phyloP scores from a whole-genome alignment of 1,140 invertebrate genomes.

The Listronotus oregonensis region DNA sequence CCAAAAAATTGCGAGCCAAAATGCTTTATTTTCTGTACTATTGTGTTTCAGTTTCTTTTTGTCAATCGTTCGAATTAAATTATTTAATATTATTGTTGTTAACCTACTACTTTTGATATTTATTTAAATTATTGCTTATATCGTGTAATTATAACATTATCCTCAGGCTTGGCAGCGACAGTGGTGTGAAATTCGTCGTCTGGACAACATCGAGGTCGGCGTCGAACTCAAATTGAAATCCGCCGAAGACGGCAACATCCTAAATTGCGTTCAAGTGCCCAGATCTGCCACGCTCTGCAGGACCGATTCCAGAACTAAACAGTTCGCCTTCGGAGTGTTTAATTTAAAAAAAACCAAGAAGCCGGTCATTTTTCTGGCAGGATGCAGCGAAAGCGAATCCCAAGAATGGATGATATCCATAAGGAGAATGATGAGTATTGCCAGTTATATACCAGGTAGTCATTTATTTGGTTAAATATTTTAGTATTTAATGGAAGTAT shows the following conservation, averaged over 20 bases:
- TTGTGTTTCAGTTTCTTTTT: too few species aligned
- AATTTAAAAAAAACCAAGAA: constrained; percentile 55
- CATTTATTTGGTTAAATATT: too few species aligned
- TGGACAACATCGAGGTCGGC: constrained; percentile 48
- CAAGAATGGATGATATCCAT: constrained; percentile 63
- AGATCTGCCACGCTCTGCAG: constrained; percentile 57
- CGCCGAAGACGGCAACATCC: constrained; percentile 41
- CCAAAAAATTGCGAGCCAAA: too few species aligned
- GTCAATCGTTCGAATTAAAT: too few species aligned
- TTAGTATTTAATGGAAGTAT: too few species aligned
- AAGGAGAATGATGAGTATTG: constrained; percentile 57
- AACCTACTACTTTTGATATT: too few species aligned
- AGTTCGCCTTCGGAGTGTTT: constrained; percentile 63
- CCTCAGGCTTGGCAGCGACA: constrained; percentile 51
- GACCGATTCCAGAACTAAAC: constrained; percentile 61
- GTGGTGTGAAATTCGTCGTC: constrained; percentile 51
- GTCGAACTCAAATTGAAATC: constrained; percentile 50
- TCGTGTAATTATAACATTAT: not conserved
- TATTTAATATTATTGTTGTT: too few species aligned
- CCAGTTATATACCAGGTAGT: constrained; percentile 49
- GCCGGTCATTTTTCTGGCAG: constrained; percentile 60
- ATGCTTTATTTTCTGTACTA: too few species aligned
- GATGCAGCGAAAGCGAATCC: constrained; percentile 60
- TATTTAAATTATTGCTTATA: too few species aligned
- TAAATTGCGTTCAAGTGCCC: constrained; percentile 53